A percentile compares a stretch with the other conserved stretches of the same genome.
These are phyloP conservation scores for Patiria miniata DNA, from an alignment of 35 echinoderm and acorn worm species.

Conservation along the genomic window DNA sequence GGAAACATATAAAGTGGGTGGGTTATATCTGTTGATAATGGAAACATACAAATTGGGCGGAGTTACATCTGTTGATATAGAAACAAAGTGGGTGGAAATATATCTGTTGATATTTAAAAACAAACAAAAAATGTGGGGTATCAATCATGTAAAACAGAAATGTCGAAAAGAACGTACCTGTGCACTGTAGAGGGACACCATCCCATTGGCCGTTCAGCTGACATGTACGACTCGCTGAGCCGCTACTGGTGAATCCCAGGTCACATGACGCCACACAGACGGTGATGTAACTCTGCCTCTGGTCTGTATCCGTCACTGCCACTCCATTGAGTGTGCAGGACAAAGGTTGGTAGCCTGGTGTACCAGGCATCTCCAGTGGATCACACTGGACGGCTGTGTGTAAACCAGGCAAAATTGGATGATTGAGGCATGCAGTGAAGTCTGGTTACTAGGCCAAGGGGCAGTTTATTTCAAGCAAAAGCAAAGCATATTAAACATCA, in stretches of 20 bases:
- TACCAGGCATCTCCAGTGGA: background rate
- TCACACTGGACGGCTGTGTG: conserved; percentile 43
- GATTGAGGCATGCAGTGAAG: no score
- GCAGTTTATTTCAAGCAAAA: no score
- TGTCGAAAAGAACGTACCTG: background rate
- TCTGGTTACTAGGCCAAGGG: no score
- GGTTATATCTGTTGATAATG: background rate
- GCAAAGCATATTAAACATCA: no score
- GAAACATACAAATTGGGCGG: background rate
- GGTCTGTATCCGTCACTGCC: background rate
- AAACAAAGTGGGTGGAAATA: background rate
- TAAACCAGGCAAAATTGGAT: background rate
- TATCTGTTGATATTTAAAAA: background rate
- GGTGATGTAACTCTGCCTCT: background rate
- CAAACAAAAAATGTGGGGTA: background rate
- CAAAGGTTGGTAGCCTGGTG: background rate
- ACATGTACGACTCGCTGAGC: conserved; percentile 31
- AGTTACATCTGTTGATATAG: background rate
- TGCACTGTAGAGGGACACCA: conserved; percentile 38
- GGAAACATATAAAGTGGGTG: background rate
- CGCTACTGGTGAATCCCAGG: conserved; percentile 31
- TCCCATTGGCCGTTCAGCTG: conserved; percentile 27
- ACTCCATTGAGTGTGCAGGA: background rate
- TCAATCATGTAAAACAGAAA: no score
- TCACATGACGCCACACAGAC: conserved; percentile 23